Percentiles rank a stretch among this genome's conserved stretches.
Evolutionary conservation across 2,888 invertebrate species (phyloP).

Genomic region (Melikaiella ostensackeni): DNA sequence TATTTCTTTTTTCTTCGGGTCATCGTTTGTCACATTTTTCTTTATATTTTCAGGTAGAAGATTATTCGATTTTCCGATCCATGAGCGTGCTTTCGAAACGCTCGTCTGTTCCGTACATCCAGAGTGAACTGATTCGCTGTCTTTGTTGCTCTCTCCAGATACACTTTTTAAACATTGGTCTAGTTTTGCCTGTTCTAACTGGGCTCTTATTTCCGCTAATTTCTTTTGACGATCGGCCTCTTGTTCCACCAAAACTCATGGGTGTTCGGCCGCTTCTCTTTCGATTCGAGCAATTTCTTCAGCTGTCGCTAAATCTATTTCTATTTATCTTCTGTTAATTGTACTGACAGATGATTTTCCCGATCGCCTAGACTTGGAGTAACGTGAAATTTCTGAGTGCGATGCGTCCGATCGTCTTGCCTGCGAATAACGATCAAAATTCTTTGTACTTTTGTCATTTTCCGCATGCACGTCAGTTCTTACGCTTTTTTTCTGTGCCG

Average conservation of each 20-base stretch:
- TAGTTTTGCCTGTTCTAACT: background rate
- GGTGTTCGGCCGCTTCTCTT: background rate
- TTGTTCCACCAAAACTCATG: background rate
- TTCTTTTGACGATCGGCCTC: background rate
- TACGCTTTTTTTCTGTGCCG: too few relatives aligned
- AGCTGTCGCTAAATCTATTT: background rate
- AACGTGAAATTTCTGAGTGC: too few relatives aligned
- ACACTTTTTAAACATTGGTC: background rate
- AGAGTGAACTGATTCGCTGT: background rate
- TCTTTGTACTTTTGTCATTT: too few relatives aligned
- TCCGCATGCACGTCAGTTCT: too few relatives aligned
- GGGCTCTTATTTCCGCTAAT: background rate
- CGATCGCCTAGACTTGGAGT: background rate
- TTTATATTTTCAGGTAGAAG: background rate
- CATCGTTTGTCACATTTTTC: background rate
- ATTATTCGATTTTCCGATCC: background rate
- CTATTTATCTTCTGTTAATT: background rate
- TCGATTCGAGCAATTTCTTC: constrained; percentile 1
- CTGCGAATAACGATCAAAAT: too few relatives aligned
- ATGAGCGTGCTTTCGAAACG: background rate
- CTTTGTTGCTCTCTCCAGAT: background rate
- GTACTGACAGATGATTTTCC: background rate
- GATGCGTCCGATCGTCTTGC: too few relatives aligned
- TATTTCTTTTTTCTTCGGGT: background rate
- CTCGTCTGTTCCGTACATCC: background rate